A percentile compares a stretch with the other conserved stretches of the same genome.
Conservation (phyloP, 2,888 invertebrate genomes). For the Eledona agricola region DNA sequence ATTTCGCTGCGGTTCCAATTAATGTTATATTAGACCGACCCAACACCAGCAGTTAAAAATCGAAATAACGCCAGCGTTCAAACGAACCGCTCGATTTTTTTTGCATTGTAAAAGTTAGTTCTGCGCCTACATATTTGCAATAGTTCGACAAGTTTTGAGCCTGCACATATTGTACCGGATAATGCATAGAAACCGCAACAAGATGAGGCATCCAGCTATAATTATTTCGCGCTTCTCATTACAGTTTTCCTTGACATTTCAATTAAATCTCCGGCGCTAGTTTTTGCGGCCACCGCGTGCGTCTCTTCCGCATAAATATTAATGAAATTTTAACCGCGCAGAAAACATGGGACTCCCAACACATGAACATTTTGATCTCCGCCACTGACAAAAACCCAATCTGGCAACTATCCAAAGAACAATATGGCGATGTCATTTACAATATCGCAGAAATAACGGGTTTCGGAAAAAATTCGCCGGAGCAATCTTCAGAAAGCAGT, state of each 20-base stretch:
- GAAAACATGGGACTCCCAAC: slow-evolving; percentile 4
- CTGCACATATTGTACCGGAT: no score
- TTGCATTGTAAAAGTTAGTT: no score
- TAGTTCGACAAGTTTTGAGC: no score
- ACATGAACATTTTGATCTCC: slow-evolving; percentile 20
- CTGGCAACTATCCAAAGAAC: slow-evolving; percentile 31
- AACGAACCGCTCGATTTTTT: no score
- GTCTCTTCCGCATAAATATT: slow-evolving; percentile 19
- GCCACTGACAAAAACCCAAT: slow-evolving; percentile 28
- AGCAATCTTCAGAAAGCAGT: slow-evolving; percentile 31
- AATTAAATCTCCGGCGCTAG: slow-evolving; percentile 13
- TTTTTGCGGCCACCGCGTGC: slow-evolving; percentile 14
- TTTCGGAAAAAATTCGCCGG: slow-evolving; percentile 27
- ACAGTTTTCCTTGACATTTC: slow-evolving; percentile 14
- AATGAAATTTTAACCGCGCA: slow-evolving; percentile 23
- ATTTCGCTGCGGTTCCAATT: no score
- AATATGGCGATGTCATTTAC: slow-evolving; percentile 30
- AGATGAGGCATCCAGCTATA: no score
- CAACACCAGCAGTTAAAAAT: no score
- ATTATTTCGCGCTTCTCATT: slow-evolving; percentile 6
- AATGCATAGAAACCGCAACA: no score
- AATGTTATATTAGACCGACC: no score
- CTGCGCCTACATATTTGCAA: no score
- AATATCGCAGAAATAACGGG: slow-evolving; percentile 26
- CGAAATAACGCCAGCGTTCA: no score